Evolutionary conservation across 2,113 vertebrate species (phyloP).

Genomic region (Tautogolabrus adspersus): DNA sequence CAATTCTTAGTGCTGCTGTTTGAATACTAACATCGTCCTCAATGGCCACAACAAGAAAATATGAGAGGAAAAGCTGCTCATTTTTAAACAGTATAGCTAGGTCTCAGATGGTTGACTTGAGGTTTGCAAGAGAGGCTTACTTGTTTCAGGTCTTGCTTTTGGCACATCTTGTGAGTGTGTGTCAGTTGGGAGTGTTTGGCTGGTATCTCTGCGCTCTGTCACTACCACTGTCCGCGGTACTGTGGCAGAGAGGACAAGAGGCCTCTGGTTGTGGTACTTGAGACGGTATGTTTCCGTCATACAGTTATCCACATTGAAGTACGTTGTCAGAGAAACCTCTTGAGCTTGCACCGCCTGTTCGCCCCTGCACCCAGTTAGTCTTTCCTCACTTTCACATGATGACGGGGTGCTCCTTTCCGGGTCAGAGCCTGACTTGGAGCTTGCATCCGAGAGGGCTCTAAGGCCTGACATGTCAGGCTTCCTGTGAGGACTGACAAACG

Average conservation of each 20-base stretch:
- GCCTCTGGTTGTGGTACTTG: constrained; percentile 95
- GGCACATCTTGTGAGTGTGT: constrained; percentile 80
- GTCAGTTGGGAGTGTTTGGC: constrained; percentile 73
- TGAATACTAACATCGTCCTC: not conserved
- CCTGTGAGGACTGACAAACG: constrained; percentile 60
- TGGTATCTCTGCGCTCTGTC: constrained; percentile 71
- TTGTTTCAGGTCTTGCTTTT: constrained; percentile 84
- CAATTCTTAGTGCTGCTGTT: not conserved
- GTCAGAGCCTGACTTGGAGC: constrained; percentile 80
- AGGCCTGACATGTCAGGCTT: constrained; percentile 65
- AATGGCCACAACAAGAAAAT: not conserved
- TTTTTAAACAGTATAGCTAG: not conserved
- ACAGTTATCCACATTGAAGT: constrained; percentile 96
- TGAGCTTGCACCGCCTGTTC: constrained; percentile 73
- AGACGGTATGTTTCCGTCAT: constrained; percentile 98
- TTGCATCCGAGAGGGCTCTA: constrained; percentile 74
- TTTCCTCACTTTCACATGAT: constrained; percentile 74
- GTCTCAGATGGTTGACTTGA: not conserved
- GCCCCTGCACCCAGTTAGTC: constrained; percentile 55
- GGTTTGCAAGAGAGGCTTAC: constrained; percentile 69
- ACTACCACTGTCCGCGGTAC: constrained; percentile 75
- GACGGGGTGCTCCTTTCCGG: constrained; percentile 78
- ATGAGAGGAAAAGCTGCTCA: not conserved
- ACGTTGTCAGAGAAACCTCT: constrained; percentile 91
- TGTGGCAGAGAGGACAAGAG: constrained; percentile 87